Evolutionary conservation across 2,888 invertebrate genomes (phyloP).

Genomic region (Synergus itoensis): DNA sequence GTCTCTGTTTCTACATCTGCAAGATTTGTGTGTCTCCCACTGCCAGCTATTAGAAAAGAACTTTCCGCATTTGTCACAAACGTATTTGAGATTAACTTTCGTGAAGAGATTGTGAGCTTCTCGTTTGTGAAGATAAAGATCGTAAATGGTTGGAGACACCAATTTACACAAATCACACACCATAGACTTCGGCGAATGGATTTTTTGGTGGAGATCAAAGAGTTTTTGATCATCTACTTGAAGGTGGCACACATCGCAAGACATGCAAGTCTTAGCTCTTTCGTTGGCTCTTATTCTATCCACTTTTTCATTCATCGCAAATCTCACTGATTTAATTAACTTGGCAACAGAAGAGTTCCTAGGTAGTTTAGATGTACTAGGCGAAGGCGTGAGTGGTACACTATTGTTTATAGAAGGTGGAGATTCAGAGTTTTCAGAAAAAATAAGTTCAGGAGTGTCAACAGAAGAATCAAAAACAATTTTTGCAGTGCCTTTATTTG

Average conservation of each 20-base stretch:
- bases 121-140: conserved; percentile 59
- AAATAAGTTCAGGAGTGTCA: background rate
- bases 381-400: background rate
- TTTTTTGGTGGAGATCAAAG: conserved; percentile 53
- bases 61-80: conserved; percentile 61
- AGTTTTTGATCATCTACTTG: conserved; percentile 58
- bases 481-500: background rate
- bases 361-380: background rate
- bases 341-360: background rate
- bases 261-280: conserved; percentile 37
- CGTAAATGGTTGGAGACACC: conserved; percentile 58
- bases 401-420: background rate
- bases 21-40: conserved; percentile 59
- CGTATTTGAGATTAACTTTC: conserved; percentile 58
- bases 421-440: background rate
- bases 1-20: conserved; percentile 56
- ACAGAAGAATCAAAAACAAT: too few relatives aligned
- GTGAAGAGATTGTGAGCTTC: conserved; percentile 57
- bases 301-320: background rate
- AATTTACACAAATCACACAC: conserved; percentile 55
- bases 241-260: conserved; percentile 56
- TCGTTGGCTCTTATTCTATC: background rate
- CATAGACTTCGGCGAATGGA: conserved; percentile 55
- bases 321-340: background rate
- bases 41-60: conserved; percentile 61